Base-by-base conservation (phyloP, 2,888 invertebrate species). In the Morpho helenor region DNA sequence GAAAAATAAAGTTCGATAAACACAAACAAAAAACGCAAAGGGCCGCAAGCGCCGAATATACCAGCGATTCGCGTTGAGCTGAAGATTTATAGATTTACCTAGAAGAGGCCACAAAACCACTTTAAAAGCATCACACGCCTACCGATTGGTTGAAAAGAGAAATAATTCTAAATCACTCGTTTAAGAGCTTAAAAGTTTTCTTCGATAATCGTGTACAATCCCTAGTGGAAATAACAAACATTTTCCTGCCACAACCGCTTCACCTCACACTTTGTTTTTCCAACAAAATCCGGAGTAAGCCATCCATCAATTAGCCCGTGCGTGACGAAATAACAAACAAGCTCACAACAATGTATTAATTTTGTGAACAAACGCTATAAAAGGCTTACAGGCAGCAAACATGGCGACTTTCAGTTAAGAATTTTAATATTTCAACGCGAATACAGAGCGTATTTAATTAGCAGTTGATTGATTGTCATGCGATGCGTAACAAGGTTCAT, bases 251-350 rank as follows among this genome's bases (percentile, higher is more conserved):
- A 45, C 52, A n/a, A 40, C 22, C 52, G 52, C 49, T 52, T 47
- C 41, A 23, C 47, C 31, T 44, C 52, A 45, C 52, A 51, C 46
- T 47, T 46, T 41, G 46, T 47, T 57, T 63, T 59, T 59, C 56
- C 51, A 54, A 60, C 52, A 47, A 56, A 59, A 59, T 53, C 48
- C 45, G 45, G 40, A 61, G 59, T 52, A 57, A 61, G 55, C 57
- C 43, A 63, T 63, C 59, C 63, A 61, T 63, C 63, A 63, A 62
- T 66, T 64, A 66, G 57, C 53, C 63, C 65, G 67, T 67, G 75
- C 75, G 74, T 75, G 69, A 67, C 60, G 62, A 64, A 66, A 64
- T 60, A 65, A 62, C 62, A 61, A 69, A 64, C 67, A 64, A 62
- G 57, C 56, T 61, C 52, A 60, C 50, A 60, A 64, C 65, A 65